Percentiles rank a stretch among this genome's conserved stretches.
Conservation (phyloP, 2,797 vertebrate species). For the Apogon talboti region DNA sequence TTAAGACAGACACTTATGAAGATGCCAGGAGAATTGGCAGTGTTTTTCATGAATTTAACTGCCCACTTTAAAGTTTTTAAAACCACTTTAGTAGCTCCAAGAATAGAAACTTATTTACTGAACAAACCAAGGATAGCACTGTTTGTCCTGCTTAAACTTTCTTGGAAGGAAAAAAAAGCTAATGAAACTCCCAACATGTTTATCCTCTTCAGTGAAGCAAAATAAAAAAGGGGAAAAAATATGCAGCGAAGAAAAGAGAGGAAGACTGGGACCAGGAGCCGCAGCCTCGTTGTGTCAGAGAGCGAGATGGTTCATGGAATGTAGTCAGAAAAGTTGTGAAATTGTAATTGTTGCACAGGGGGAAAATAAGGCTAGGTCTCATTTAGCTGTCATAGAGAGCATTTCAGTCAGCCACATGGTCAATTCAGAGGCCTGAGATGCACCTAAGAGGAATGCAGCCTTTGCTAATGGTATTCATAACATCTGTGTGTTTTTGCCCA, state of each 20-base stretch:
- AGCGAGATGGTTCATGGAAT: conserved; percentile 10
- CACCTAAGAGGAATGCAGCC: too few relatives aligned
- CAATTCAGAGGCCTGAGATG: too few relatives aligned
- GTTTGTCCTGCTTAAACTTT: conserved; percentile 22
- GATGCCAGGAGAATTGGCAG: conserved; percentile 45
- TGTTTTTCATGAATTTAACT: conserved; percentile 23
- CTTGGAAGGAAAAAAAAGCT: too few relatives aligned
- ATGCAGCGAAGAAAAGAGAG: conserved; percentile 14
- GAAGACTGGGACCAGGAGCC: background rate
- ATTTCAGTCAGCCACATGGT: too few relatives aligned
- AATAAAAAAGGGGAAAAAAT: conserved; percentile 14
- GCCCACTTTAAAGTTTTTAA: conserved; percentile 26
- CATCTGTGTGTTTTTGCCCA: too few relatives aligned
- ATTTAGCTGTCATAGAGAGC: too few relatives aligned
- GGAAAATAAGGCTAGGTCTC: too few relatives aligned
- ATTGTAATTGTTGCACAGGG: too few relatives aligned
- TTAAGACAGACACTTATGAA: conserved; percentile 27
- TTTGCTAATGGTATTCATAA: too few relatives aligned
- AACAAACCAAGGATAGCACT: conserved; percentile 44
- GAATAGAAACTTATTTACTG: conserved; percentile 30
- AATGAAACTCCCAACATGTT: conserved; percentile 26
- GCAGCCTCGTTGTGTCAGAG: conserved; percentile 16
- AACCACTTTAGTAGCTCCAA: conserved; percentile 37
- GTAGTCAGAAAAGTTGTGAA: background rate
- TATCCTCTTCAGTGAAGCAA: conserved; percentile 24